phyloP scores from a whole-genome alignment of 2,113 vertebrate genomes.

The Callorhinus ursinus region DNA sequence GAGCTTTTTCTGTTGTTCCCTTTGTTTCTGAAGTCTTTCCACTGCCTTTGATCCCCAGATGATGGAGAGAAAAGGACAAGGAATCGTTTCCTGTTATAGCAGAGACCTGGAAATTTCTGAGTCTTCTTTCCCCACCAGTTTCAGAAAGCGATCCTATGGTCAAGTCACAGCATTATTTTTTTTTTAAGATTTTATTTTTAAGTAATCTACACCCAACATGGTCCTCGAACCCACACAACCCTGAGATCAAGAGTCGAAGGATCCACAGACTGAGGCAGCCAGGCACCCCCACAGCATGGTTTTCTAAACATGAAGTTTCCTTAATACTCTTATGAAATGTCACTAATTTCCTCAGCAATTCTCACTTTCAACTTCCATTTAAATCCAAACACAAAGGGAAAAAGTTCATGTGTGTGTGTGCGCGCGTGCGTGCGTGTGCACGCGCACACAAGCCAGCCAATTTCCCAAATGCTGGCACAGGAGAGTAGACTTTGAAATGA shows the following conservation, averaged over 20 bases:
- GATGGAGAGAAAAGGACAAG: background rate
- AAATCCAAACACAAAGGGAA: background rate
- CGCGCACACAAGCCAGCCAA: too few species aligned
- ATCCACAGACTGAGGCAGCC: background rate
- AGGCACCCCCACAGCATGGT: background rate
- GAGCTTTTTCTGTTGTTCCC: background rate
- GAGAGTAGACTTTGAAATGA: background rate
- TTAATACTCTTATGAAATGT: background rate
- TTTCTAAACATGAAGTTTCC: background rate
- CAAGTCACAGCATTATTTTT: background rate
- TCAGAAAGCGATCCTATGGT: background rate
- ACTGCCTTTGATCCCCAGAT: background rate
- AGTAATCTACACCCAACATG: background rate
- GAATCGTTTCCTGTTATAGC: background rate
- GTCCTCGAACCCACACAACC: background rate
- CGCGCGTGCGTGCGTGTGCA: accelerated
- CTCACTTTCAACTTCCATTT: background rate
- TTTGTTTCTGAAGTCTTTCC: background rate
- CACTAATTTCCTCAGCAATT: background rate
- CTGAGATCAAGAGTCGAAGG: background rate
- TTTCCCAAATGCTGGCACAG: background rate
- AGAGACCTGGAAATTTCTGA: background rate
- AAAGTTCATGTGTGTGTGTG: background rate
- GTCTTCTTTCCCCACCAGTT: background rate
- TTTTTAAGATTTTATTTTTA: background rate